Percentiles rank a stretch among this genome's conserved stretches.
phyloP scores from a whole-genome alignment of 2,113 vertebrate species.

The Brevimyrus niger region DNA sequence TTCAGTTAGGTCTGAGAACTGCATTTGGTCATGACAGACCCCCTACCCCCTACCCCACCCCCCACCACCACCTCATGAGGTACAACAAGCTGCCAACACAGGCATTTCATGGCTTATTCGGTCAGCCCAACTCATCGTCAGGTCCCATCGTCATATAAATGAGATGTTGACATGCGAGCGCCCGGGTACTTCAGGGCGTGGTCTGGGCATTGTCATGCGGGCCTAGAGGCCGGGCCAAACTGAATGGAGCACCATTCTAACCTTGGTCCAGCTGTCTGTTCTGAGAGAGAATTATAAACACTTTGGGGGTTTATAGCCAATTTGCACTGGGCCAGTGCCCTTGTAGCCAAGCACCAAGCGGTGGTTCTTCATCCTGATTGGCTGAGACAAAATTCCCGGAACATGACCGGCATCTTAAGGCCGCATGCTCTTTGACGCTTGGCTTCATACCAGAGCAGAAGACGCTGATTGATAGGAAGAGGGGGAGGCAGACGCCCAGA shows the following conservation, averaged over 20 bases:
- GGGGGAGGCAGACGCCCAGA: constrained; percentile 25
- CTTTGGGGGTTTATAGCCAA: not conserved
- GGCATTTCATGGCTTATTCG: constrained; percentile 46
- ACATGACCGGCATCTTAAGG: constrained; percentile 7
- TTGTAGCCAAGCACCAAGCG: not conserved
- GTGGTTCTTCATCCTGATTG: not conserved
- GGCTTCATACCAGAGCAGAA: constrained; percentile 47
- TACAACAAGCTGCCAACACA: constrained; percentile 35
- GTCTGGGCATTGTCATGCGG: constrained; percentile 55
- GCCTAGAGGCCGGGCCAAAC: constrained; percentile 29
- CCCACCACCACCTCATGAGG: not conserved
- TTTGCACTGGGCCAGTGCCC: not conserved
- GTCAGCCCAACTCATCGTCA: constrained; percentile 39
- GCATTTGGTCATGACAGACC: not conserved
- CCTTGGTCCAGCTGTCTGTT: not conserved
- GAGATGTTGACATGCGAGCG: constrained; percentile 49
- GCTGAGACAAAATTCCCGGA: not conserved
- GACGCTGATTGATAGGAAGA: constrained; percentile 37
- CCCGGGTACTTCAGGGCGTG: constrained; percentile 40
- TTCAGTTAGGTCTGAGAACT: not conserved
- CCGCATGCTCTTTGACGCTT: constrained; percentile 49
- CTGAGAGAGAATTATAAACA: not conserved
- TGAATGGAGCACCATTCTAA: not conserved
- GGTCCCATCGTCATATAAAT: constrained; percentile 55
- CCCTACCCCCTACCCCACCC: fast-evolving